phyloP scores from a whole-genome alignment of 2,888 invertebrate genomes.

The Alentia gelatinosa region DNA sequence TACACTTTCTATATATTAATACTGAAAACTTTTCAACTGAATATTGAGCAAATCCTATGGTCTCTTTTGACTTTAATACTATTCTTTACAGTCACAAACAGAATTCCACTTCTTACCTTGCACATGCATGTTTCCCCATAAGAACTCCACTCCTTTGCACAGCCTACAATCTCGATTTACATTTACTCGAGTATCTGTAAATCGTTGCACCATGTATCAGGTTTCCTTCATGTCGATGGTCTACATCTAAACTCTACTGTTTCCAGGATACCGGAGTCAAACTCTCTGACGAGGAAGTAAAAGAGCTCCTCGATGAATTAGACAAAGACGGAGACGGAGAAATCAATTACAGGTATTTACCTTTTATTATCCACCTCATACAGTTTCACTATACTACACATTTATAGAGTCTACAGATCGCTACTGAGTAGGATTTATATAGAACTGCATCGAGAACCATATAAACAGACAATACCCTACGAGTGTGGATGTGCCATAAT shows the following conservation, averaged over 20 bases:
- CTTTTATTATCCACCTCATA: not conserved
- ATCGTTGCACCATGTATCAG: too few relatives aligned
- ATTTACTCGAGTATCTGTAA: too few relatives aligned
- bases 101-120: too few relatives aligned
- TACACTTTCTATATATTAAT: too few relatives aligned
- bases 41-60: too few relatives aligned
- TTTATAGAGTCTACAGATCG: not conserved
- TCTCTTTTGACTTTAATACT: too few relatives aligned
- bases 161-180: too few relatives aligned
- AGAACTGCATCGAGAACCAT: not conserved
- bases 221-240: not conserved
- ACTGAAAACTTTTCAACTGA: too few relatives aligned
- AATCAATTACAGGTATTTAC: slow-evolving; percentile 79
- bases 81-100: too few relatives aligned
- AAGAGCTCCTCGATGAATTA: slow-evolving; percentile 74
- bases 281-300: slow-evolving; percentile 76
- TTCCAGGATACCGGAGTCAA: slow-evolving; percentile 76
- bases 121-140: too few relatives aligned
- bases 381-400: not conserved
- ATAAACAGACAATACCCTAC: not conserved
- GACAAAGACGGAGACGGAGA: slow-evolving; percentile 79
- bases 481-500: not conserved
- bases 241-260: not conserved
- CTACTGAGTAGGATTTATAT: not conserved
- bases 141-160: too few relatives aligned